These are phyloP conservation scores for Stenodema calcarata DNA, from an alignment of 2,888 invertebrate species.

Conservation along the genomic window DNA sequence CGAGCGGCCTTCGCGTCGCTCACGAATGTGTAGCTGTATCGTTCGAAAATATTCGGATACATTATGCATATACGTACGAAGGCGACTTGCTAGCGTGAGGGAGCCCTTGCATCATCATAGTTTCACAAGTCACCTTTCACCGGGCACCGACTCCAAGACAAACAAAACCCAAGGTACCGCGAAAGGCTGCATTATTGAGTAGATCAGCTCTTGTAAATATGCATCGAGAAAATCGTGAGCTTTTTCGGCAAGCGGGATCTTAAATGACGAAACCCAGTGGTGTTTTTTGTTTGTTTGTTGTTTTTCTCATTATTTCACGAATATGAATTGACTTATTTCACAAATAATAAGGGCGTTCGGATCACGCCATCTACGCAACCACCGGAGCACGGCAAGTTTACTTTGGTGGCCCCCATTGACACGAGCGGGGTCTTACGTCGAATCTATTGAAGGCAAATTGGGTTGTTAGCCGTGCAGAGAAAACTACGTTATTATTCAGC, in stretches of 20 bases:
- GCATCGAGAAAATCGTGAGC: conserved; percentile 8
- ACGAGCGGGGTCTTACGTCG: neutral
- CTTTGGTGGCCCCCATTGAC: conserved; percentile 3
- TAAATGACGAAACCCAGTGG: neutral
- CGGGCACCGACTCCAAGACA: neutral
- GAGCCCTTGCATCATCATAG: neutral
- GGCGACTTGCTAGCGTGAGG: neutral
- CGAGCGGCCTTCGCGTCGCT: neutral
- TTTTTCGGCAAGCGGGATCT: neutral
- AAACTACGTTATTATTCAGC: neutral
- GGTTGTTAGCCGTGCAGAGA: neutral
- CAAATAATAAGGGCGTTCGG: neutral
- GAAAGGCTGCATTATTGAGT: neutral
- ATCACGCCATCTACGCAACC: conserved; percentile 22
- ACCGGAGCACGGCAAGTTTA: neutral
- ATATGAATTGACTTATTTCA: conserved; percentile 39
- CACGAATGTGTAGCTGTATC: neutral
- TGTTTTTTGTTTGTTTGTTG: neutral
- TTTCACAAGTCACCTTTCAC: neutral
- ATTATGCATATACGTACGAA: neutral
- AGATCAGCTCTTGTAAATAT: neutral
- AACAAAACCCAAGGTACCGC: neutral
- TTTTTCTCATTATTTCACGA: neutral
- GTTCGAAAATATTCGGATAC: neutral
- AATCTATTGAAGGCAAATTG: neutral